Percentiles rank a stretch among this genome's conserved stretches.
These are phyloP conservation scores for Acanthopleura granulata DNA, from an alignment of 2,888 invertebrate genomes.

Conservation along the genomic window DNA sequence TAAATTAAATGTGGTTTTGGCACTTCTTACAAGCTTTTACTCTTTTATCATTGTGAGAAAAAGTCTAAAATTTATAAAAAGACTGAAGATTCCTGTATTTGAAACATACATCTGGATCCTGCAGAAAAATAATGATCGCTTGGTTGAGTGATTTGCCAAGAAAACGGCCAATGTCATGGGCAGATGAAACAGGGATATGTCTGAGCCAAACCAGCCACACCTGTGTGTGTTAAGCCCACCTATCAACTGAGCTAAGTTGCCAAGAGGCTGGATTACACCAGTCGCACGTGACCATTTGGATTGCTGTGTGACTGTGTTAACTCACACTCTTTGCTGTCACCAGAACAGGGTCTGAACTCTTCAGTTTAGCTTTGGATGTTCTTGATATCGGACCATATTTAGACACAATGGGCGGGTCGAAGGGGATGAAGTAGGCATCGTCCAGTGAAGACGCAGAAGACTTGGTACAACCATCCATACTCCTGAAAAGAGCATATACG, in stretches of 20 bases:
- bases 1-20: too few species aligned
- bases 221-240: not conserved
- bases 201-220: not conserved
- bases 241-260: not conserved
- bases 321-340: conserved; percentile 53
- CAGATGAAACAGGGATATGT: not conserved
- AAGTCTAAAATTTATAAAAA: too few species aligned
- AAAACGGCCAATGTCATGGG: too few species aligned
- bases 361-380: conserved; percentile 34
- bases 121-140: too few species aligned
- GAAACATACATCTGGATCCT: too few species aligned
- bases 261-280: too few species aligned
- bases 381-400: conserved; percentile 81
- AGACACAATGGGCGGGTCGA: conserved; percentile 77
- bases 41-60: too few species aligned
- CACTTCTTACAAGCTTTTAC: too few species aligned
- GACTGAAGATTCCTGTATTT: too few species aligned
- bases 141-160: too few species aligned
- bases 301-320: not conserved
- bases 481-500: too few species aligned
- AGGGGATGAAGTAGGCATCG: conserved; percentile 74
- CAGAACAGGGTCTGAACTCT: conserved; percentile 48
- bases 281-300: not conserved
- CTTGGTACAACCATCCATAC: too few species aligned
- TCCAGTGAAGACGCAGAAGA: not conserved